Base-by-base conservation (phyloP, 64 coral and sea anemone species). In the Pocillopora damicornis region DNA sequence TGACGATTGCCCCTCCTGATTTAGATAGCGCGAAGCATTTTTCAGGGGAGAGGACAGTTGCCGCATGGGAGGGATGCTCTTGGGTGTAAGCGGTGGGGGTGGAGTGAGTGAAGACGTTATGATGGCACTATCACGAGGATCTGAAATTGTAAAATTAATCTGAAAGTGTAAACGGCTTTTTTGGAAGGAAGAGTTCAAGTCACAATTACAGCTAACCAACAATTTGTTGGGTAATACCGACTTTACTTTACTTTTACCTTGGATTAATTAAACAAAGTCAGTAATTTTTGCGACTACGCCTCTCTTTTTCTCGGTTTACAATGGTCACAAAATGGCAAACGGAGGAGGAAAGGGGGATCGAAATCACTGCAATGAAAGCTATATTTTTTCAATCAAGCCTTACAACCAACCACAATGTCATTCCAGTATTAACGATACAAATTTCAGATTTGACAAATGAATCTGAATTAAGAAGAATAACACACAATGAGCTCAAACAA, bases 41-140 rank as follows among this genome's bases (percentile, higher is more conserved):
- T 85, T 76, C 9, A 94, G 88, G 30, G 92, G 92, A 16, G 92
- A 90, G 59, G 92, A 82, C 14, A 94, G 58, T 75, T 90, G 88
- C 6, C 63, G 88, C 58, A 83, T 76, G 59, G 87, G 92, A 76
- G 92, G 87, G 17, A 94, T 86, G 37, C 88, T 94, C 73, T 77
- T 60, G 58, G 87, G 92, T 13, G 92, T 87, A 1, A 94, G 82
- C 6, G 88, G 88, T 62, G 92, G 92, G 37, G 92, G 88, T 42
- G 92, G 88, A 63, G 92, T 82, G 56, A 84, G 88, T 7, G 88
- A 84, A 57, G 83, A 63, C 72, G 61, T 42, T 34, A 60, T 76
- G 25, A 60, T 73, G 15, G 73, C 30, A 36, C 77, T 20, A 18
- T 75, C 88, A 22, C 45, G 73, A 77, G 60, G 45, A 88, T 63